These are phyloP conservation scores for Zaprionus obscuricornis DNA, from an alignment of 2,888 invertebrate genomes.

Conservation along the genomic window DNA sequence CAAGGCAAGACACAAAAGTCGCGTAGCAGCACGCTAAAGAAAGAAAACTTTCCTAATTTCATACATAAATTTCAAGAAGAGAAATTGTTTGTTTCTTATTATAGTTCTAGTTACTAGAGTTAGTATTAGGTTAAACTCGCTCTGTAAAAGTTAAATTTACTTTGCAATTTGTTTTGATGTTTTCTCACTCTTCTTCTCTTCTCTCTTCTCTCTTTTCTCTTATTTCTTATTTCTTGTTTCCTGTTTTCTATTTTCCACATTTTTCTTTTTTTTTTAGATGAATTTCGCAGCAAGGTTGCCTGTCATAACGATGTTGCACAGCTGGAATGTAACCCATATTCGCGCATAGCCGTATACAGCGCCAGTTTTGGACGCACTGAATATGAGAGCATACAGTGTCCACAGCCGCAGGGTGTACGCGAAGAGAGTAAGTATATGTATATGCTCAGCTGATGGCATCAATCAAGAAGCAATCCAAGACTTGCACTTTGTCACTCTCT, in stretches of 20 bases:
- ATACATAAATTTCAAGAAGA: too few relatives aligned
- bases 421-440: constrained; percentile 90
- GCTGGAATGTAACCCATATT: constrained; percentile 93
- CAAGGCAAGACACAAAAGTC: too few relatives aligned
- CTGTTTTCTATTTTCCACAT: not conserved
- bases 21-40: too few relatives aligned
- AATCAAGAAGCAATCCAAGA: constrained; percentile 26
- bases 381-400: constrained; percentile 94
- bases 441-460: constrained; percentile 20
- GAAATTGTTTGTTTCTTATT: too few relatives aligned
- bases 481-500: constrained; percentile 10
- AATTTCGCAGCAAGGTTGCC: constrained; percentile 96
- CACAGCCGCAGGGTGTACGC: constrained; percentile 92
- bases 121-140: too few relatives aligned
- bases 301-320: constrained; percentile 96
- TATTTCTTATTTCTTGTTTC: constrained; percentile 1
- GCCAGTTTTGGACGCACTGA: constrained; percentile 97
- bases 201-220: too few relatives aligned
- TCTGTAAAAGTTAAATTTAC: too few relatives aligned
- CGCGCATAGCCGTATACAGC: constrained; percentile 95
- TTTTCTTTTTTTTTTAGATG: constrained; percentile 91
- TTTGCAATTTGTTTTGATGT: too few relatives aligned
- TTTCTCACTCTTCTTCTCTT: too few relatives aligned
- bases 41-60: too few relatives aligned
- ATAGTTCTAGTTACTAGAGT: too few relatives aligned